These are phyloP conservation scores for Drosophila funebris DNA, from an alignment of 1,140 invertebrate species.

Conservation along the genomic window DNA sequence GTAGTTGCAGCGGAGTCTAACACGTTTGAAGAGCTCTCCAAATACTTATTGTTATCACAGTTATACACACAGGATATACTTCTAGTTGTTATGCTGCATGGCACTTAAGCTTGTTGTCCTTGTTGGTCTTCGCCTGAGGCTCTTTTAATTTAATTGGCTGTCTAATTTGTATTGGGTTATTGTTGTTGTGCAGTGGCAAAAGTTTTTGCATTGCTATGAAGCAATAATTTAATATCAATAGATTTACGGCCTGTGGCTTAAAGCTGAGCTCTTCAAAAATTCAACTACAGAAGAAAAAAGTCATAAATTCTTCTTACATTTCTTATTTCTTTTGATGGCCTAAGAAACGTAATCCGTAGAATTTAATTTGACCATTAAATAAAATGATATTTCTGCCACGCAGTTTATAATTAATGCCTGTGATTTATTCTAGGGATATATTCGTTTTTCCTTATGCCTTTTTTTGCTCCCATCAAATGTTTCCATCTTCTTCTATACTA, in stretches of 20 bases:
- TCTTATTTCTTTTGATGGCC: neutral
- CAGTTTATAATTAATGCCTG: conserved; percentile 59
- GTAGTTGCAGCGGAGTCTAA: neutral
- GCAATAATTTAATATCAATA: conserved; percentile 53
- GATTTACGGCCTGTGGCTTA: conserved; percentile 20
- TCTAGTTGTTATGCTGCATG: neutral
- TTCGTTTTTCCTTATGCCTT: neutral
- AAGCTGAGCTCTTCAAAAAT: neutral
- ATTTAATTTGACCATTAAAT: conserved; percentile 57
- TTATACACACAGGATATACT: conserved; percentile 9
- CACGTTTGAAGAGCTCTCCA: neutral
- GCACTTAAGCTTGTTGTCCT: neutral
- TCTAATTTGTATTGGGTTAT: conserved; percentile 49
- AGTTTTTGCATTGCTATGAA: conserved; percentile 33
- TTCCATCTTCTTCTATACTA: neutral
- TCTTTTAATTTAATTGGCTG: conserved; percentile 68
- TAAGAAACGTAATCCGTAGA: conserved; percentile 5
- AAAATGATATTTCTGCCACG: conserved; percentile 47
- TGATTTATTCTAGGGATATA: conserved; percentile 54
- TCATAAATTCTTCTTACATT: conserved; percentile 13
- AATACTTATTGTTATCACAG: neutral
- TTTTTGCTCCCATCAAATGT: too few relatives aligned
- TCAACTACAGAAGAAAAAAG: neutral
- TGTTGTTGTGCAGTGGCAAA: conserved; percentile 31
- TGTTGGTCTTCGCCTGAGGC: conserved; percentile 36